Evolutionary conservation across 2,113 vertebrate species (phyloP).

Genomic region (Paraplagusia blochii): DNA sequence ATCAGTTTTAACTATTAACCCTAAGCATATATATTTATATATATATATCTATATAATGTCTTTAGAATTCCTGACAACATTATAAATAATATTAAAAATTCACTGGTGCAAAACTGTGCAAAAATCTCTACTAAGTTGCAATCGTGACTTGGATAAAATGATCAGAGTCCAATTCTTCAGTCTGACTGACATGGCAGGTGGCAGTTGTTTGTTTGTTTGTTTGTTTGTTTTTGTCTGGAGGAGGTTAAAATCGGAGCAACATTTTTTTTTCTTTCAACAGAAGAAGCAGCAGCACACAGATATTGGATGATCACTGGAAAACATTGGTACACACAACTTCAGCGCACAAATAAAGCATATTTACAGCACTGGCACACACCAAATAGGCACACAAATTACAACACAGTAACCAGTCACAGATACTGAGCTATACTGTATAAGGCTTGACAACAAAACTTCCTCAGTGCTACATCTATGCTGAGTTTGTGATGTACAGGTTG

Average conservation of each 20-base stretch:
- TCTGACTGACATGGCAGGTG: conserved; percentile 50
- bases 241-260: conserved; percentile 52
- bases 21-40: conserved; percentile 2
- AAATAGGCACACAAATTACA: conserved; percentile 77
- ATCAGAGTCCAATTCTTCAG: conserved; percentile 33
- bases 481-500: conserved; percentile 74
- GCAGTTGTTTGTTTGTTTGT: conserved; percentile 25
- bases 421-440: conserved; percentile 76
- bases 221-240: conserved; percentile 1
- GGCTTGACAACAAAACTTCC: conserved; percentile 76
- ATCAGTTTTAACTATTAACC: too few species aligned
- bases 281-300: conserved; percentile 72
- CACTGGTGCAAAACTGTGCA: conserved; percentile 72
- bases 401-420: conserved; percentile 75
- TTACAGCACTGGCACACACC: conserved; percentile 74
- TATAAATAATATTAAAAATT: conserved; percentile 62
- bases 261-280: conserved; percentile 60
- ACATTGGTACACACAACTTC: conserved; percentile 70
- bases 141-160: conserved; percentile 62
- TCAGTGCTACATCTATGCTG: conserved; percentile 77
- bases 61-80: conserved; percentile 50
- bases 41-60: conserved; percentile 36
- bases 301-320: conserved; percentile 67
- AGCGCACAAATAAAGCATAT: conserved; percentile 71
- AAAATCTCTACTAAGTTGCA: conserved; percentile 68